A percentile compares a stretch with the other conserved stretches of the same genome.
These are phyloP conservation scores for Aleadryas rufinucha DNA, from an alignment of 2,113 vertebrate genomes.

Conservation along the genomic window DNA sequence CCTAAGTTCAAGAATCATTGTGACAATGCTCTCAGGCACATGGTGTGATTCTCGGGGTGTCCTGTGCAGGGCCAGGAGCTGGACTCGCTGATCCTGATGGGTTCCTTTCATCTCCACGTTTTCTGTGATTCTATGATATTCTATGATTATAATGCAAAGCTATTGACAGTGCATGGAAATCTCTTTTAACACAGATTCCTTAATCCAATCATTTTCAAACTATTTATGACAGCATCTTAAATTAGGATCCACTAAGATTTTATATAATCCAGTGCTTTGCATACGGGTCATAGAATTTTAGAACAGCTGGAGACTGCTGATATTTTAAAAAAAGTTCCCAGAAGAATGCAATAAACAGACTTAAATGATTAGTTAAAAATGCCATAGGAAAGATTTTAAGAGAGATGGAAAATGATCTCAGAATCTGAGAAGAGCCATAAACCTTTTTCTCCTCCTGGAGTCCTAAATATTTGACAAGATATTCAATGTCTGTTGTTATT, in stretches of 20 bases:
- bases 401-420: neutral
- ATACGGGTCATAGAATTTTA: neutral
- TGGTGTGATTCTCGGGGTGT: neutral
- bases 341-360: neutral
- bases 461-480: neutral
- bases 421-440: neutral
- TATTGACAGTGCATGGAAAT: neutral
- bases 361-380: neutral
- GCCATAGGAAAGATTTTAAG: neutral
- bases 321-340: neutral
- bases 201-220: neutral
- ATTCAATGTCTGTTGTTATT: neutral
- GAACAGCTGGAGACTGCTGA: neutral
- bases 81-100: rapidly evolving
- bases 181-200: neutral
- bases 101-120: neutral
- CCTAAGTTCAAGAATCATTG: neutral
- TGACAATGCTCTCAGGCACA: neutral
- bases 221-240: neutral
- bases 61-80: neutral
- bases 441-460: neutral
- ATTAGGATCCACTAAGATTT: neutral
- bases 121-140: neutral
- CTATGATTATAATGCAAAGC: neutral
- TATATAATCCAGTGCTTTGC: neutral